These are phyloP conservation scores for Pollenia labialis DNA, from an alignment of 2,888 invertebrate species.

Conservation along the genomic window DNA sequence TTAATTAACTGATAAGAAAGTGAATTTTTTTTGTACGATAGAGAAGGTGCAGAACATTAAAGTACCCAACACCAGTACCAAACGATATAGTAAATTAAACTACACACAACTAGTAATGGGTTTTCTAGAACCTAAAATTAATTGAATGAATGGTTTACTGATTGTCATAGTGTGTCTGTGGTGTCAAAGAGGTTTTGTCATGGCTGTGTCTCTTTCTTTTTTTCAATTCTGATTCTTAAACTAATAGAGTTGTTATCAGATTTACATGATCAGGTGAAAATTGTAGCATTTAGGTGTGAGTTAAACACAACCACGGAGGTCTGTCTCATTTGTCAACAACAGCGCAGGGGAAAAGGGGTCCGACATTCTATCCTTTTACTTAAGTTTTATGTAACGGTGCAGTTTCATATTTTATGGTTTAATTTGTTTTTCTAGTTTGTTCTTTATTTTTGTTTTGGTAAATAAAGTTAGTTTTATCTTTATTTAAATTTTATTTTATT, in stretches of 20 bases:
- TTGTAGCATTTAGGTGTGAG: slow-evolving; percentile 73
- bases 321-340: neutral
- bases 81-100: slow-evolving; percentile 4
- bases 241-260: slow-evolving; percentile 71
- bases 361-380: neutral
- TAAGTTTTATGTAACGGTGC: slow-evolving; percentile 49
- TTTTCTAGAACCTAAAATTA: slow-evolving; percentile 27
- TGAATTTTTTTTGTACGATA: slow-evolving; percentile 16
- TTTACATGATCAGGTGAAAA: slow-evolving; percentile 75
- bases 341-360: slow-evolving; percentile 39
- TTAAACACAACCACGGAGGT: slow-evolving; percentile 68
- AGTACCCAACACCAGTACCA: neutral
- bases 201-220: slow-evolving; percentile 27
- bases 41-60: neutral
- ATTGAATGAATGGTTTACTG: neutral
- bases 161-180: slow-evolving; percentile 40
- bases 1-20: slow-evolving; percentile 69
- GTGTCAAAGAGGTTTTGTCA: slow-evolving; percentile 23
- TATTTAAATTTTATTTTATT: slow-evolving; percentile 41
- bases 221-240: slow-evolving; percentile 22
- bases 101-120: slow-evolving; percentile 28
- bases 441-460: slow-evolving; percentile 10
- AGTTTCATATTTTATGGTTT: slow-evolving; percentile 56
- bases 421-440: slow-evolving; percentile 50
- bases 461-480: slow-evolving; percentile 48